Evolutionary conservation across 2,888 invertebrate genomes (phyloP).

Genomic region (Lasioglossum calceatum): DNA sequence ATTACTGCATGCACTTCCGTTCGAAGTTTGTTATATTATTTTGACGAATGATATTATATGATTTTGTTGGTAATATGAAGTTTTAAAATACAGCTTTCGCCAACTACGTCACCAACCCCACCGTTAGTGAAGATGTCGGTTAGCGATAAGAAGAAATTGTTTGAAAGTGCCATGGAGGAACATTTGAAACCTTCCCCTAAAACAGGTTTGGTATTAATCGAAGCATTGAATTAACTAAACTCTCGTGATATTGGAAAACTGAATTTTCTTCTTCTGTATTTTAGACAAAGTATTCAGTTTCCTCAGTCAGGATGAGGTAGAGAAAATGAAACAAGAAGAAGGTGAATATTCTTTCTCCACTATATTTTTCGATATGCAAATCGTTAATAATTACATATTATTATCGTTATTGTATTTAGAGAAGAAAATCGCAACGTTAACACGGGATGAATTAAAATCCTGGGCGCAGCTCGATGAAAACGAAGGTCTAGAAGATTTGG

Average conservation of each 20-base stretch:
- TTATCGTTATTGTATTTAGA: slow-evolving; percentile 84
- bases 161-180: slow-evolving; percentile 98
- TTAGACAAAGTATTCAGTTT: slow-evolving; percentile 96
- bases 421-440: slow-evolving; percentile 92
- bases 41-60: neutral
- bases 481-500: slow-evolving; percentile 85
- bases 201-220: slow-evolving; percentile 87
- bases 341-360: slow-evolving; percentile 79
- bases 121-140: slow-evolving; percentile 93
- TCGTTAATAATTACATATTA: neutral
- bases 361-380: neutral
- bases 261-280: slow-evolving; percentile 66
- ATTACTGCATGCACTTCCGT: slow-evolving; percentile 15
- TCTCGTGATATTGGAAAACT: neutral
- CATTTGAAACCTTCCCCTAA: slow-evolving; percentile 94
- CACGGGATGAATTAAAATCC: slow-evolving; percentile 87
- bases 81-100: slow-evolving; percentile 75
- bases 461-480: slow-evolving; percentile 86
- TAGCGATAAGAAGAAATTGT: slow-evolving; percentile 97
- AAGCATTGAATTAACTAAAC: neutral
- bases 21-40: slow-evolving; percentile 4
- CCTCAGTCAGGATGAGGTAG: slow-evolving; percentile 96
- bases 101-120: slow-evolving; percentile 90
- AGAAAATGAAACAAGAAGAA: slow-evolving; percentile 97
- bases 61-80: slow-evolving; percentile 47